A percentile compares a stretch with the other conserved stretches of the same genome.
These are phyloP conservation scores for Drosophila vallismaia DNA, from an alignment of 2,888 invertebrate genomes.

Conservation along the genomic window DNA sequence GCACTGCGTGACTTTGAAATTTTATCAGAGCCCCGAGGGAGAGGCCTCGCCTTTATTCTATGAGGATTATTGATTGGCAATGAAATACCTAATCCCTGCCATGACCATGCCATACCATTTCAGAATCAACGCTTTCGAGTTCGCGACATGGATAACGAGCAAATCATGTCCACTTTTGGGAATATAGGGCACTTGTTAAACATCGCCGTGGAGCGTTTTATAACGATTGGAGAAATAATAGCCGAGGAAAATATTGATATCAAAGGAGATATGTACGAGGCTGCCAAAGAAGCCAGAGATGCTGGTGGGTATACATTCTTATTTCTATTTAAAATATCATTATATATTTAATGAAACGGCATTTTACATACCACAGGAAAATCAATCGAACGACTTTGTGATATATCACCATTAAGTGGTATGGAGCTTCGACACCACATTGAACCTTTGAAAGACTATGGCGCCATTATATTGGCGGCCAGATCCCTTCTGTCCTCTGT, in stretches of 20 bases:
- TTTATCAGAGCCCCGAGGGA: not conserved
- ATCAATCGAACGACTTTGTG: slow-evolving; percentile 96
- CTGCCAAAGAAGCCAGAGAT: slow-evolving; percentile 97
- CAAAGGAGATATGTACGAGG: slow-evolving; percentile 98
- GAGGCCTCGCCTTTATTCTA: slow-evolving; percentile 14
- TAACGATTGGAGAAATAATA: slow-evolving; percentile 98
- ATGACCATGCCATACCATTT: not conserved
- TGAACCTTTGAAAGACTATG: slow-evolving; percentile 88
- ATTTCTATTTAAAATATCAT: not conserved
- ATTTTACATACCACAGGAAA: slow-evolving; percentile 86
- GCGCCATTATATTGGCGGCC: slow-evolving; percentile 94
- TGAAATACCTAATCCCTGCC: slow-evolving; percentile 11
- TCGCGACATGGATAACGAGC: slow-evolving; percentile 73
- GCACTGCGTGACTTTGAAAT: slow-evolving; percentile 4
- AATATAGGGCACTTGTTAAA: slow-evolving; percentile 98
- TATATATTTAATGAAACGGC: slow-evolving; percentile 32
- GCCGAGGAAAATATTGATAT: slow-evolving; percentile 99
- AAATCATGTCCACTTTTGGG: slow-evolving; percentile 71
- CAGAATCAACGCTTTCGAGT: slow-evolving; percentile 70
- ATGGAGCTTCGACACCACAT: slow-evolving; percentile 86
- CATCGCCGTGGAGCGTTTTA: slow-evolving; percentile 98
- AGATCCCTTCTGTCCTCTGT: slow-evolving; percentile 96
- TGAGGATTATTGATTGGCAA: slow-evolving; percentile 12
- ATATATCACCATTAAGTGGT: slow-evolving; percentile 86
- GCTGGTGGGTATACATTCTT: slow-evolving; percentile 88